phyloP scores from a whole-genome alignment of 2,797 vertebrate species.

The Rhinella marina region DNA sequence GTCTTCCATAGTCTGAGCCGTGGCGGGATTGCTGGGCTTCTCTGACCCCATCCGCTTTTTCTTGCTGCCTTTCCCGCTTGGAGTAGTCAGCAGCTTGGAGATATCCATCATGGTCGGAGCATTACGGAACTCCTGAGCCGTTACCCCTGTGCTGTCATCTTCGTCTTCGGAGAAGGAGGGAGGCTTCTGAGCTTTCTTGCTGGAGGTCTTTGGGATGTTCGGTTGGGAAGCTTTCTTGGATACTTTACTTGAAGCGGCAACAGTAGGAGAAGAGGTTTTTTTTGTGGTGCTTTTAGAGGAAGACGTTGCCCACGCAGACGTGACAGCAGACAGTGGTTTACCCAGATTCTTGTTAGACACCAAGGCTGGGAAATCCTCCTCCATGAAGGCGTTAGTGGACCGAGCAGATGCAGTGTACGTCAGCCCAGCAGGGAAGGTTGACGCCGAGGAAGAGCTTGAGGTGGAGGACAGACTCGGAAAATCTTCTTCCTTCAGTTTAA shows the following conservation, averaged over 20 bases:
- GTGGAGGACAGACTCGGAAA: constrained; percentile 86
- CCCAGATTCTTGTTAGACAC: constrained; percentile 82
- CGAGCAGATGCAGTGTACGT: constrained; percentile 74
- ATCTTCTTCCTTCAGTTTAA: constrained; percentile 91
- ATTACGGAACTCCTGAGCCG: constrained; percentile 80
- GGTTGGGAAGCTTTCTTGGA: constrained; percentile 77
- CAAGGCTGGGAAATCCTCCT: constrained; percentile 96
- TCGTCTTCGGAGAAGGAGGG: constrained; percentile 74
- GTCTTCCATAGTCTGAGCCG: constrained; percentile 60
- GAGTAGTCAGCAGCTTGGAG: constrained; percentile 83
- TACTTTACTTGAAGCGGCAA: constrained; percentile 67
- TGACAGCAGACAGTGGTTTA: constrained; percentile 74
- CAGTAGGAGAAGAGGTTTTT: constrained; percentile 60
- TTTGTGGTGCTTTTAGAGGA: constrained; percentile 75
- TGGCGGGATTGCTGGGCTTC: constrained; percentile 57
- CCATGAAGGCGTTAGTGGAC: constrained; percentile 85
- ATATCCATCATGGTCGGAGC: constrained; percentile 87
- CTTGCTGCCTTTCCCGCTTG: constrained; percentile 80
- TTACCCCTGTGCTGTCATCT: constrained; percentile 66
- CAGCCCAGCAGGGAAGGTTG: constrained; percentile 64
- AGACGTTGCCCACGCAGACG: constrained; percentile 84
- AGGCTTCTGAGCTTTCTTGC: constrained; percentile 66
- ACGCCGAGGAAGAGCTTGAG: constrained; percentile 67
- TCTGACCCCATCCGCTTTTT: constrained; percentile 81
- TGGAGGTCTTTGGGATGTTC: constrained; percentile 69